These are phyloP conservation scores for Lordiphosa fenestrarum DNA, from an alignment of 2,888 invertebrate genomes.

Conservation along the genomic window DNA sequence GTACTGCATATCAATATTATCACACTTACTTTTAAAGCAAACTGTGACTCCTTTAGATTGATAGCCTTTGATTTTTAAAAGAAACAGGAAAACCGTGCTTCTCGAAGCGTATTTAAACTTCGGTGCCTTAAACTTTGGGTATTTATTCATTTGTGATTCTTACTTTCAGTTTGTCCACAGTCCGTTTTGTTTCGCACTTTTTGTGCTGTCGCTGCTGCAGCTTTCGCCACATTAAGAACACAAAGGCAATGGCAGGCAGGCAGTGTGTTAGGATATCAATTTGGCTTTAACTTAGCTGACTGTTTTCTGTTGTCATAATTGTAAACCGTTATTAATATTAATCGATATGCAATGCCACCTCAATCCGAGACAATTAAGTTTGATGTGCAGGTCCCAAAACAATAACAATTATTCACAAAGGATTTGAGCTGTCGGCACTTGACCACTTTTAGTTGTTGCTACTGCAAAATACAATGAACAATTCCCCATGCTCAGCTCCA, in stretches of 20 bases:
- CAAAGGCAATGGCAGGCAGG: slow-evolving; percentile 35
- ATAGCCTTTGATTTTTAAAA: too few species aligned
- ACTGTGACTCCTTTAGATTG: too few species aligned
- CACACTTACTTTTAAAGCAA: too few species aligned
- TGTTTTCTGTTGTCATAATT: slow-evolving; percentile 3
- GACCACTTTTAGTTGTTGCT: slow-evolving; percentile 48
- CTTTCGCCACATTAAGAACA: slow-evolving; percentile 53
- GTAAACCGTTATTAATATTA: slow-evolving; percentile 54
- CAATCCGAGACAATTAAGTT: slow-evolving; percentile 51
- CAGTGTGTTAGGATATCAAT: slow-evolving; percentile 18
- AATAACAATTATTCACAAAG: slow-evolving; percentile 73
- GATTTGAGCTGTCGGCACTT: slow-evolving; percentile 69
- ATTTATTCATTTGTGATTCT: slow-evolving; percentile 15
- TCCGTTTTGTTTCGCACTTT: slow-evolving; percentile 38
- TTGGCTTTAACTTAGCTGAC: slow-evolving; percentile 19
- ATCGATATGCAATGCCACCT: slow-evolving; percentile 43
- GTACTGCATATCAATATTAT: too few species aligned
- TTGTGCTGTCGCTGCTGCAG: slow-evolving; percentile 31
- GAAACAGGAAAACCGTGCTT: too few species aligned
- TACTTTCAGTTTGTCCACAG: slow-evolving; percentile 18
- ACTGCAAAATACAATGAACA: slow-evolving; percentile 55
- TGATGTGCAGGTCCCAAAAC: slow-evolving; percentile 51
- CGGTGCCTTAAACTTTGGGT: slow-evolving; percentile 1
- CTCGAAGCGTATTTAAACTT: not conserved
- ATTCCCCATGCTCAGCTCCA: slow-evolving; percentile 57